Base-by-base conservation (phyloP, 2,113 vertebrate genomes). In the Saccopteryx bilineata region DNA sequence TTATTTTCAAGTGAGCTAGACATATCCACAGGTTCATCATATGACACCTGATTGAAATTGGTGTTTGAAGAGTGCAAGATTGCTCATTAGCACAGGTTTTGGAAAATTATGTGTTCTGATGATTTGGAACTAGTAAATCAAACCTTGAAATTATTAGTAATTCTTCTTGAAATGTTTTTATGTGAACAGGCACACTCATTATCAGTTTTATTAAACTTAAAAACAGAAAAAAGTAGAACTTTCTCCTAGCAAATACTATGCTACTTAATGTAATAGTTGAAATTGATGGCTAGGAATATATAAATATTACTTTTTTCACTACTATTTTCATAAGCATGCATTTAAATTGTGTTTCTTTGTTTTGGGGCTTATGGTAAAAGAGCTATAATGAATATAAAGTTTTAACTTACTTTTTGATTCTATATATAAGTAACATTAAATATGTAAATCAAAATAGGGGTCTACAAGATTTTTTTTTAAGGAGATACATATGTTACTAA, bases 11-110 rank as follows among this genome's bases (percentile, higher is more conserved):
- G 33, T 82, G 85, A 92, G 78, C 50, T 18, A 56, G n/a, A 33
- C 71, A 18, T 93, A 93, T 50, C 72, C 91, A 92, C 85, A 94
- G 83, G 87, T 90, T 72, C 65, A 8, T 88, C 72, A 79, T 85
- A 61, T 39, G 28, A 18, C 24, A 95, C 66, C 81, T 96, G 97
- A 94, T 96, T 96, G 95, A 97, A 97, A 95, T 54, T 91, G 28
- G 33, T 95, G n/a, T 89, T 89, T 96, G 68, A 94, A 87, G 82
- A 97, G 66, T 69, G 4, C 33, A 95, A 71, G 82, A 87, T 74
- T 97, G 66, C 84, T 92, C 91, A 91, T 95, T 95, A 86, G 60
- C 39, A 84, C 63, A 82, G 23, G 52, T 81, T 96, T 84, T 90
- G n/a, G 66, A 96, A 97, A 92, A 94, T 66, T 87, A 68, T 76